Evolutionary conservation across 2,113 vertebrate genomes (phyloP).

Genomic region (Trochalopteron elliotii): DNA sequence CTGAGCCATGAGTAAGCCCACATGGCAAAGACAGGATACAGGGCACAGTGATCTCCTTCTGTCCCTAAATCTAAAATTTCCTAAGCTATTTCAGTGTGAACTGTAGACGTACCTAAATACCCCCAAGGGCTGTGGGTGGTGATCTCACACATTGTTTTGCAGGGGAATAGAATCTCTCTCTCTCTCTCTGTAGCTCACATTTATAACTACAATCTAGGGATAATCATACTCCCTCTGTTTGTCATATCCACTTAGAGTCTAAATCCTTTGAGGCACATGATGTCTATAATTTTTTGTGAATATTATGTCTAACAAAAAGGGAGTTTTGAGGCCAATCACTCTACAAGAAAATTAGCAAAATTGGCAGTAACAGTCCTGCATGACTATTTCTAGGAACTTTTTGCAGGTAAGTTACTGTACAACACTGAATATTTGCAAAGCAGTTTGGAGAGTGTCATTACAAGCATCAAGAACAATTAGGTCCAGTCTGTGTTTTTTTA

Average conservation of each 20-base stretch:
- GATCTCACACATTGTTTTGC: neutral
- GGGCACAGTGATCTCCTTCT: neutral
- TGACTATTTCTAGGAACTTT: neutral
- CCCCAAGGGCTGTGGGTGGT: neutral
- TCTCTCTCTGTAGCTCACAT: neutral
- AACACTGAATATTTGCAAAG: neutral
- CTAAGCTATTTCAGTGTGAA: neutral
- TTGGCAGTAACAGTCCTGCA: neutral
- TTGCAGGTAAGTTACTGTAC: neutral
- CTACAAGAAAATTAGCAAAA: neutral
- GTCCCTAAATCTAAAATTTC: neutral
- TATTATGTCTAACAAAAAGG: neutral
- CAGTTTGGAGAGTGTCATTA: neutral
- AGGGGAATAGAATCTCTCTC: neutral
- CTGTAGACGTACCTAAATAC: neutral
- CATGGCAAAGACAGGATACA: neutral
- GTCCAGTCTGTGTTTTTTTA: neutral
- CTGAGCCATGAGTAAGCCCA: neutral
- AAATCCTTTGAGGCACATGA: neutral
- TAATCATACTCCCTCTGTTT: neutral
- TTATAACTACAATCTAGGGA: neutral
- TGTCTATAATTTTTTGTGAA: neutral
- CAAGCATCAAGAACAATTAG: neutral
- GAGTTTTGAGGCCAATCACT: neutral
- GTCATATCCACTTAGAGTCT: neutral